These are phyloP conservation scores for Ditylenchus dipsaci DNA, from an alignment of 1,140 invertebrate genomes.

Conservation along the genomic window DNA sequence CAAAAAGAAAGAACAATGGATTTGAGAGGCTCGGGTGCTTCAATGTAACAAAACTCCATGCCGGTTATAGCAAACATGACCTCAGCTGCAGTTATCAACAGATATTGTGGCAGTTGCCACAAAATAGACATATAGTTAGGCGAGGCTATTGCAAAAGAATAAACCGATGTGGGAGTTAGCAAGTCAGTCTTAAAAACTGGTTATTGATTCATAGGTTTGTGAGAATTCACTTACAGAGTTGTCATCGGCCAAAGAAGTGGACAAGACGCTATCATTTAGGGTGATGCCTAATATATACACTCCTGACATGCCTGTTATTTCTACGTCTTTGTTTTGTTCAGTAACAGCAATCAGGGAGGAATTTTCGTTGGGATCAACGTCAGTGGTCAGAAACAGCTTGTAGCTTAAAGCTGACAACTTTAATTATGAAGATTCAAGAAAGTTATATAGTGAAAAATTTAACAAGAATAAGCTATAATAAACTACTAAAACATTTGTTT, in stretches of 20 bases:
- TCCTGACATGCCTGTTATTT: not conserved
- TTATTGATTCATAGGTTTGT: not conserved
- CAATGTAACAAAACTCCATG: slow-evolving; percentile 78
- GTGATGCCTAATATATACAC: slow-evolving; percentile 16
- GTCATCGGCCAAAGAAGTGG: not conserved
- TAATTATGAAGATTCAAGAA: not conserved
- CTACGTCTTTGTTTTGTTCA: not conserved
- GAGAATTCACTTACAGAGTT: not conserved
- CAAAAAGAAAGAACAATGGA: not conserved
- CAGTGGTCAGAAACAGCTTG: not conserved
- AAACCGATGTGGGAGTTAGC: not conserved
- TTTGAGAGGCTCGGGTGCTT: slow-evolving; percentile 24
- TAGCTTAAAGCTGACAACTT: not conserved
- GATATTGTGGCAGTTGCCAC: slow-evolving; percentile 79
- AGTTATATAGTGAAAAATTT: not conserved
- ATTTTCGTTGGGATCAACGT: not conserved
- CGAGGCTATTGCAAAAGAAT: slow-evolving; percentile 9
- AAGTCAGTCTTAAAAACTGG: not conserved
- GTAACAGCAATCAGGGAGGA: not conserved
- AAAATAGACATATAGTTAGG: slow-evolving; percentile 73
- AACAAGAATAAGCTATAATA: too few relatives aligned
- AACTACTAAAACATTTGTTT: too few relatives aligned
- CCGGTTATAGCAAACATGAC: slow-evolving; percentile 85
- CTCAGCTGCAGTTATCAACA: slow-evolving; percentile 76
- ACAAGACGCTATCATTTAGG: slow-evolving; percentile 9